A percentile compares a stretch with the other conserved stretches of the same genome.
Conservation (phyloP, 2,113 vertebrate species). For the Panurus biarmicus region DNA sequence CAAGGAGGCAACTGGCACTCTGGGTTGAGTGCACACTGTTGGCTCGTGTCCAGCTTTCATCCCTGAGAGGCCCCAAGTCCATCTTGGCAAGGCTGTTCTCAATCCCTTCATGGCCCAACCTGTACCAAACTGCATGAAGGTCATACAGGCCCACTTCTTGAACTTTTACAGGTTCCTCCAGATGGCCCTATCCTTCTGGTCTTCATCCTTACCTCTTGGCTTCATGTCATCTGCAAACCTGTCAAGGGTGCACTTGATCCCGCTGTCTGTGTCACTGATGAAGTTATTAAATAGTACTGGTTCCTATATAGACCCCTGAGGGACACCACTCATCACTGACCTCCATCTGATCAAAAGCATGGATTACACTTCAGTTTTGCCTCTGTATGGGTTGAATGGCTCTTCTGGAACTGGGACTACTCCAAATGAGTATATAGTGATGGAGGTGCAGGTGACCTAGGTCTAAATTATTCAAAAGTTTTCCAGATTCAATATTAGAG, state of each 20-base stretch:
- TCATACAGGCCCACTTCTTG: neutral
- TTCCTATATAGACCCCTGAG: rapidly evolving
- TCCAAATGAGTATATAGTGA: neutral
- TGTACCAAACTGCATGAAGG: neutral
- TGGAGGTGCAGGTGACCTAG: neutral
- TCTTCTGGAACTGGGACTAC: neutral
- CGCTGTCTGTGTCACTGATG: neutral
- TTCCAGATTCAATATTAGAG: neutral
- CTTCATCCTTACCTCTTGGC: neutral
- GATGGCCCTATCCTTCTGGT: neutral
- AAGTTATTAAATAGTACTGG: neutral
- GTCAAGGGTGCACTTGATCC: neutral
- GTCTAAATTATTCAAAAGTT: neutral
- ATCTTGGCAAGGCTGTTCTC: neutral
- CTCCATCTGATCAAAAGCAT: neutral
- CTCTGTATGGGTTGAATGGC: neutral
- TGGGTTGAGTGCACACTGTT: no score
- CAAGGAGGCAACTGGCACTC: rapidly evolving
- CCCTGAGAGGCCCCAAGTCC: neutral
- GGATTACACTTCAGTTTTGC: neutral
- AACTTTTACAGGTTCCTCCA: neutral
- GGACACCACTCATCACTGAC: neutral
- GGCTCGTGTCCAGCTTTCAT: neutral
- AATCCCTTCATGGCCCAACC: neutral
- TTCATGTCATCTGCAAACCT: neutral